Conservation (phyloP, 2,888 invertebrate genomes). For the Suillia variegata region DNA sequence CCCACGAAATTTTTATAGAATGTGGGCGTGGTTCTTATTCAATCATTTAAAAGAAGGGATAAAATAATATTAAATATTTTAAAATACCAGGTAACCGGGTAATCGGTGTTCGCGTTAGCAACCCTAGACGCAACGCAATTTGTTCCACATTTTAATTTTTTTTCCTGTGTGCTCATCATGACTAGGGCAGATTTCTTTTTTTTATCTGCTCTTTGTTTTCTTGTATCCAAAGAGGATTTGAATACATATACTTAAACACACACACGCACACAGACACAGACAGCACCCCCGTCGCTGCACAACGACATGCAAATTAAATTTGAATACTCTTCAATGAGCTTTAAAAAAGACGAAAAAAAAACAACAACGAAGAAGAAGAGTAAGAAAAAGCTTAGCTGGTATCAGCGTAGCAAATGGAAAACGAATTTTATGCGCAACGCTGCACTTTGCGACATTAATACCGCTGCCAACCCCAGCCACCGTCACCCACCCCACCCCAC, state of each 20-base stretch:
- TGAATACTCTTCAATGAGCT: slow-evolving; percentile 49
- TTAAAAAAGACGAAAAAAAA: no score
- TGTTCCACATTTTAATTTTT: not conserved
- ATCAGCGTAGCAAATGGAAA: slow-evolving; percentile 19
- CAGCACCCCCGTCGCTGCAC: not conserved
- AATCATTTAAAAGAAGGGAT: no score
- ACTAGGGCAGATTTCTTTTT: slow-evolving; percentile 1
- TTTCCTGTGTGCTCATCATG: not conserved
- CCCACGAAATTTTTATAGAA: no score
- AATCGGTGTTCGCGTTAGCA: no score
- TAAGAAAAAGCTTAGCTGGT: slow-evolving; percentile 15
- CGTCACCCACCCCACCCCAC: no score
- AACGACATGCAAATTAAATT: slow-evolving; percentile 49
- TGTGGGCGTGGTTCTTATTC: no score
- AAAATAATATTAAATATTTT: no score
- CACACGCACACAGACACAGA: not conserved
- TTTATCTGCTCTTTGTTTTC: not conserved
- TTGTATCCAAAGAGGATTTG: not conserved
- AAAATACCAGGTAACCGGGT: no score
- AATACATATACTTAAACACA: not conserved
- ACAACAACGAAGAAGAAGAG: no score
- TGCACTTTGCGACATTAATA: slow-evolving; percentile 9
- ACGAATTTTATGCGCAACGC: slow-evolving; percentile 21
- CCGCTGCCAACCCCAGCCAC: not conserved
- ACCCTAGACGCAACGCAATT: not conserved